Base-by-base conservation (phyloP, 2,113 vertebrate species). In the Megaceryle torquata region DNA sequence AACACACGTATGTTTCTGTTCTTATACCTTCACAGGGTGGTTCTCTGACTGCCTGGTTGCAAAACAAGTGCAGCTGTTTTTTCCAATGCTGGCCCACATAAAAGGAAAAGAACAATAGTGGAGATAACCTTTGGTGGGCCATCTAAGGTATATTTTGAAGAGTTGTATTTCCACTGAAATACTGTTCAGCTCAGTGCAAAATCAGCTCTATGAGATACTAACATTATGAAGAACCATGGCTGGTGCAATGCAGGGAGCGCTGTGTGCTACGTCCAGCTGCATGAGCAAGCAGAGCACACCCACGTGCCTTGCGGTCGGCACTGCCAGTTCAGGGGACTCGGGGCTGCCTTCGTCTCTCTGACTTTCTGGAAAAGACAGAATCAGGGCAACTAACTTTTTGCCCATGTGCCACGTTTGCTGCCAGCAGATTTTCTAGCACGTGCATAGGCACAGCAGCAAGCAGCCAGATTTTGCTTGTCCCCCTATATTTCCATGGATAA, bases 331-430 rank as follows among this genome's bases (percentile, higher is more conserved):
- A 4, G 67, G 54, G 67, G 12, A 64, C 5, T 8, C 8, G 0
- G 39, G 28, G 90, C 83, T 0, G 1, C 69, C 76, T 67, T 54
- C 2, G 0, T 35, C 50, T 19, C 88, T 46, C 77, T 91, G 93
- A 79, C 93, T 96, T 95, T 61, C 96, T 72, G 59, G 69, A 93
- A 94, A 75, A 91, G 92, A 97, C 92, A 96, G 92, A 96, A 96
- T 95, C 88, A 93, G 93, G 95, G 50, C 88, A 96, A 20, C 64
- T 56, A 95, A 95, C 86, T 94, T 95, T 86, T 56, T 0, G 0
- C 88, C 88, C 72, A 57, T 56, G 90, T 78, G 85, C 88, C 0
- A 0, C 0, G 1, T 53, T 94, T 68, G 39, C 90, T 95, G 88
- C 92, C 88, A 93, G 95, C 88, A 93, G 90, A 93, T 94, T 93